These are phyloP conservation scores for Mimachlamys varia DNA, from an alignment of 2,888 invertebrate genomes.

Conservation along the genomic window DNA sequence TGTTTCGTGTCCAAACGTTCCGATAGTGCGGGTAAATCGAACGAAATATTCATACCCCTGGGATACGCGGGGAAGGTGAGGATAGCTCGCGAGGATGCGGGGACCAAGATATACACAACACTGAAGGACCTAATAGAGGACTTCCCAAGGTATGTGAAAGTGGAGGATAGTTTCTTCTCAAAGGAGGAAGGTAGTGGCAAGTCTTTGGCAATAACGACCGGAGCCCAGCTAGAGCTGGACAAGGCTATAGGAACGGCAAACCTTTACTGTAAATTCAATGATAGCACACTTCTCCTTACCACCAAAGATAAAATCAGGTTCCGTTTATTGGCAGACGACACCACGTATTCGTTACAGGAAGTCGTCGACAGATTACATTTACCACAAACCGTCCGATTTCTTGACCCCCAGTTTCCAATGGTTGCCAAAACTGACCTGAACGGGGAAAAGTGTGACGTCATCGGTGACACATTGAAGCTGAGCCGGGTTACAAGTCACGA, in stretches of 20 bases:
- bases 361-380: slow-evolving; percentile 46
- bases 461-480: slow-evolving; percentile 43
- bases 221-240: slow-evolving; percentile 43
- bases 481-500: slow-evolving; percentile 41
- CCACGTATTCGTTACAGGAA: slow-evolving; percentile 45
- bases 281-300: slow-evolving; percentile 16
- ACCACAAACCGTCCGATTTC: slow-evolving; percentile 48
- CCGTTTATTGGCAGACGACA: slow-evolving; percentile 45
- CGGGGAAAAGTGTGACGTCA: slow-evolving; percentile 38
- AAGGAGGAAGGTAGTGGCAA: background rate
- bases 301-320: slow-evolving; percentile 37
- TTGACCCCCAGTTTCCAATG: slow-evolving; percentile 46
- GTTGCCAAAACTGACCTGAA: slow-evolving; percentile 42
- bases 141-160: slow-evolving; percentile 45
- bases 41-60: slow-evolving; percentile 45
- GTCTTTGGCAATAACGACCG: slow-evolving; percentile 29
- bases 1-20: background rate
- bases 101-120: slow-evolving; percentile 25
- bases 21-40: background rate
- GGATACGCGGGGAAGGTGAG: slow-evolving; percentile 50
- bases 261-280: slow-evolving; percentile 43
- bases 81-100: slow-evolving; percentile 36
- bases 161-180: slow-evolving; percentile 39
- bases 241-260: slow-evolving; percentile 41
- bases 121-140: slow-evolving; percentile 40